Evolutionary conservation across 2,797 vertebrate species (phyloP).

Genomic region (Cercopithecus diana): DNA sequence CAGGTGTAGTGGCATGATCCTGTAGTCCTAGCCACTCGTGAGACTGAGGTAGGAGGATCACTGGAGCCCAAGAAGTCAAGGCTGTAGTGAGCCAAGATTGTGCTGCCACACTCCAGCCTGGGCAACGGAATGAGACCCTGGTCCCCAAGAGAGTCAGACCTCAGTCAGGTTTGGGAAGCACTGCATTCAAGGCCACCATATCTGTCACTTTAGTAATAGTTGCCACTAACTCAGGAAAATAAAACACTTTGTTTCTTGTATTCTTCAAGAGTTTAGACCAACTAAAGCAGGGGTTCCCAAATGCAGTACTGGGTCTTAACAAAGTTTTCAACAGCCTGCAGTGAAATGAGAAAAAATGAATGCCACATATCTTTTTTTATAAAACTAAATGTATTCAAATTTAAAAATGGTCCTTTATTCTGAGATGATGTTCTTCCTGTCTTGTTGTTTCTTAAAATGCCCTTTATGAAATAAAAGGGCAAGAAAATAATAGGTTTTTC

Average conservation of each 20-base stretch:
- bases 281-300: neutral
- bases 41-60: neutral
- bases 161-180: neutral
- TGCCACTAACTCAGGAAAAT: neutral
- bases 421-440: neutral
- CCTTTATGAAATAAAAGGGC: constrained; percentile 52
- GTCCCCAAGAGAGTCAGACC: neutral
- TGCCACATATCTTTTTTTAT: neutral
- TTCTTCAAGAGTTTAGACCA: neutral
- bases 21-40: neutral
- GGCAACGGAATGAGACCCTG: neutral
- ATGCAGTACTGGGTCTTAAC: neutral
- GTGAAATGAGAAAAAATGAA: neutral
- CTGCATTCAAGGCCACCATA: neutral
- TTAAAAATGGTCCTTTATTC: neutral
- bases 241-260: neutral
- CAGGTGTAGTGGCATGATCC: neutral
- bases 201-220: neutral
- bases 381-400: neutral
- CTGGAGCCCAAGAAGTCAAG: neutral
- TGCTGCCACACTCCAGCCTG: neutral
- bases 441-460: constrained; percentile 39
- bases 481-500: neutral
- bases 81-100: neutral
- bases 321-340: constrained; percentile 1